phyloP scores from a whole-genome alignment of 2,888 invertebrate species.

The Drosophila multiciliata region DNA sequence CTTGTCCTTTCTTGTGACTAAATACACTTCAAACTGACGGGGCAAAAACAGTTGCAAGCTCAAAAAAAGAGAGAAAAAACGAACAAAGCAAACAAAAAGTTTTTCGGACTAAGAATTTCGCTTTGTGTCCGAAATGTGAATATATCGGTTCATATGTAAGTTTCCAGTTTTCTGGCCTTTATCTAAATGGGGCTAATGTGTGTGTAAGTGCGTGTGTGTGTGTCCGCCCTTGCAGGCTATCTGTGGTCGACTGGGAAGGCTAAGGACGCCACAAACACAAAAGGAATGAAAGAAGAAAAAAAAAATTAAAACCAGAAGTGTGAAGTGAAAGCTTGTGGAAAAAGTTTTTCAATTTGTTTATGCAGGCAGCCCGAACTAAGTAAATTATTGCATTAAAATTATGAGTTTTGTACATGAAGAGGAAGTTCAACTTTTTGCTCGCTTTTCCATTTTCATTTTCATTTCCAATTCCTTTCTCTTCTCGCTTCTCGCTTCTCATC shows the following conservation, averaged over 20 bases:
- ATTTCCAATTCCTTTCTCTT: not conserved
- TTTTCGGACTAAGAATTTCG: constrained; percentile 28
- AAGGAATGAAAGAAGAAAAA: not conserved
- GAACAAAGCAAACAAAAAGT: constrained; percentile 31
- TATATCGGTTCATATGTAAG: constrained; percentile 33
- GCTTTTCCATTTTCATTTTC: not conserved
- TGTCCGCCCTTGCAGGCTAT: constrained; percentile 7
- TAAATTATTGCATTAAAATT: constrained; percentile 75
- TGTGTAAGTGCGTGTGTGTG: not conserved
- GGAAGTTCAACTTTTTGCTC: constrained; percentile 27
- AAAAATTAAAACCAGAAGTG: constrained; percentile 20
- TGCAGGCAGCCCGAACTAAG: constrained; percentile 63
- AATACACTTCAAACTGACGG: constrained; percentile 24
- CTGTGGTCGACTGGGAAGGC: constrained; percentile 19
- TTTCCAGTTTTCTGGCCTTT: constrained; percentile 9
- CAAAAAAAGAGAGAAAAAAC: constrained; percentile 1
- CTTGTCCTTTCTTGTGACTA: constrained; percentile 21
- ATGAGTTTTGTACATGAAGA: constrained; percentile 49
- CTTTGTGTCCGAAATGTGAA: not conserved
- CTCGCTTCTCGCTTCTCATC: not conserved
- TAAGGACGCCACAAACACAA: constrained; percentile 1
- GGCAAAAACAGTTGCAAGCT: constrained; percentile 18
- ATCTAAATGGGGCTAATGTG: constrained; percentile 5
- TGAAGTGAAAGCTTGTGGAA: constrained; percentile 63
- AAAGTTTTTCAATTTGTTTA: constrained; percentile 80